A percentile compares a stretch with the other conserved stretches of the same genome.
Conservation (phyloP, 2,113 vertebrate genomes). For the Ceuthmochares aereus region DNA sequence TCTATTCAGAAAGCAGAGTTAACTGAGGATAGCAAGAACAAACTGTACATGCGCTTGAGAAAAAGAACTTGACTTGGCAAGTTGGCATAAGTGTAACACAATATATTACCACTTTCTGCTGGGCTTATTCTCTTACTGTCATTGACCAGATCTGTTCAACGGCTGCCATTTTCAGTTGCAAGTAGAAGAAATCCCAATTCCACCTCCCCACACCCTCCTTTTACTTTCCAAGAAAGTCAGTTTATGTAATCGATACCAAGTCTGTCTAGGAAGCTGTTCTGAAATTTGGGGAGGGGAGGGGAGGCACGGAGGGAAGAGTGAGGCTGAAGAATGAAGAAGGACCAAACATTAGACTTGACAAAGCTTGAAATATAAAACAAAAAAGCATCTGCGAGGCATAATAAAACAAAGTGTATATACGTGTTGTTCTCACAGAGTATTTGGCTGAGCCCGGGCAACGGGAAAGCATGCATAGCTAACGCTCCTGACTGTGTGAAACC, state of each 20-base stretch:
- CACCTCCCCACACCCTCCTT: background rate
- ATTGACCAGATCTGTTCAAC: slow-evolving; percentile 72
- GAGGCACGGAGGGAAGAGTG: background rate
- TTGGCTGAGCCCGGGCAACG: slow-evolving; percentile 91
- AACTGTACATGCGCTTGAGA: slow-evolving; percentile 69
- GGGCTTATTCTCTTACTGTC: slow-evolving; percentile 71
- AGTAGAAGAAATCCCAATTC: slow-evolving; percentile 52
- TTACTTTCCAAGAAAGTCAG: slow-evolving; percentile 77
- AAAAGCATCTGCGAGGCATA: slow-evolving; percentile 82
- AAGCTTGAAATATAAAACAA: slow-evolving; percentile 81
- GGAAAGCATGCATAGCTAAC: slow-evolving; percentile 97
- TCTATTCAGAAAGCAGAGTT: slow-evolving; percentile 70
- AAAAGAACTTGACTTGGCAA: slow-evolving; percentile 76
- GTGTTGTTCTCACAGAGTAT: slow-evolving; percentile 83
- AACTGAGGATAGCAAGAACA: slow-evolving; percentile 70
- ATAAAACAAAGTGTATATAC: slow-evolving; percentile 86
- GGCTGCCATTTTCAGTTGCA: slow-evolving; percentile 62
- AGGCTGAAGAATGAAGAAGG: slow-evolving; percentile 13
- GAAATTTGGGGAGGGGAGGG: background rate
- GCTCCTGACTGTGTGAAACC: slow-evolving; percentile 87
- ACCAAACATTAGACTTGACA: slow-evolving; percentile 70
- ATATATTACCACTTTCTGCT: slow-evolving; percentile 75
- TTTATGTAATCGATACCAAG: slow-evolving; percentile 56
- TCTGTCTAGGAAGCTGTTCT: slow-evolving; percentile 68
- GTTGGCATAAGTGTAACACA: slow-evolving; percentile 70